These are phyloP conservation scores for Trachelus stipa DNA, from an alignment of 2,888 invertebrate genomes.

Conservation along the genomic window DNA sequence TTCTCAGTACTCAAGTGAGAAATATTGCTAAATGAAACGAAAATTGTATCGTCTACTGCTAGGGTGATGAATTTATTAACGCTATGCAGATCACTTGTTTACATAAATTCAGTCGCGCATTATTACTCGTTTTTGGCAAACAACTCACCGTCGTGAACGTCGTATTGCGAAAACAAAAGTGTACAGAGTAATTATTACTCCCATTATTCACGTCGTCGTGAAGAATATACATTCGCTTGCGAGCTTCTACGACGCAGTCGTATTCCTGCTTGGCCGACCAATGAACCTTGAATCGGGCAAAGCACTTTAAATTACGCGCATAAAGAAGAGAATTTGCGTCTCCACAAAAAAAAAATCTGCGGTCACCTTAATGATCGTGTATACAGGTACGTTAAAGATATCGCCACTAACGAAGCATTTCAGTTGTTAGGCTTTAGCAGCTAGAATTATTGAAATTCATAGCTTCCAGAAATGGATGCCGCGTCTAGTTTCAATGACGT, in stretches of 20 bases:
- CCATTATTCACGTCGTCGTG: not conserved
- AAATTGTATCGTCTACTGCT: not conserved
- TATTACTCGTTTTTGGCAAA: too few relatives aligned
- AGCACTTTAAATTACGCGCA: slow-evolving; percentile 32
- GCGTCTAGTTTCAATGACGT: too few relatives aligned
- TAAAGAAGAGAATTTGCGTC: not conserved
- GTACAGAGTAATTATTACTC: not conserved
- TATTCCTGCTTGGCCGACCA: slow-evolving; percentile 25
- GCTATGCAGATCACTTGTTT: not conserved
- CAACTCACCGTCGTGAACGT: not conserved
- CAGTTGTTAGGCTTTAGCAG: too few relatives aligned
- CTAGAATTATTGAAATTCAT: too few relatives aligned
- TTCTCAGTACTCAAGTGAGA: not conserved
- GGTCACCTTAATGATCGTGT: not conserved
- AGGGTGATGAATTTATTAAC: not conserved
- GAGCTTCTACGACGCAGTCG: not conserved
- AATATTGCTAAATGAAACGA: not conserved
- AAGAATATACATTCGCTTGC: not conserved
- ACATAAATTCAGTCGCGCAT: not conserved
- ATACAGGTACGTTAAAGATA: not conserved
- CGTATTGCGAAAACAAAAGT: not conserved
- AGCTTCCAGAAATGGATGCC: too few relatives aligned
- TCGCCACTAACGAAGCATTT: too few relatives aligned
- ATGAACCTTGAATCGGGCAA: slow-evolving; percentile 33
- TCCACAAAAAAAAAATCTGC: not conserved